Percentiles rank a stretch among this genome's conserved stretches.
phyloP scores from a whole-genome alignment of 2,888 invertebrate genomes.

The Chaitophorus viminalis region DNA sequence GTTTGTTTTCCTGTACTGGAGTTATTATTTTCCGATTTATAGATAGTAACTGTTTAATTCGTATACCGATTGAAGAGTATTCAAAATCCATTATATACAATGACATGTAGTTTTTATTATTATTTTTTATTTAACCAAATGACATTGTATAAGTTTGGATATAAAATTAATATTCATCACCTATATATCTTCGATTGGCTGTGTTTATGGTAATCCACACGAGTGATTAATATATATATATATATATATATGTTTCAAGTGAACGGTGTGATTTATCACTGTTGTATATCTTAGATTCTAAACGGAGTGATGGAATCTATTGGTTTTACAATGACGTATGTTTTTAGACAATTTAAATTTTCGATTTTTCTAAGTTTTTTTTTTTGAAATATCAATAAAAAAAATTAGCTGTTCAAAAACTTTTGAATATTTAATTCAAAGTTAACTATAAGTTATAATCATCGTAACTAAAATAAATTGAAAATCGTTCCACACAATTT shows the following conservation, averaged over 20 bases:
- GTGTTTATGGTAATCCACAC: not conserved
- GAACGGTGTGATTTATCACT: not conserved
- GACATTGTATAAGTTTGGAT: not conserved
- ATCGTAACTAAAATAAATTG: too few relatives aligned
- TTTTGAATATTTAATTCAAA: too few relatives aligned
- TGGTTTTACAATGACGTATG: too few relatives aligned
- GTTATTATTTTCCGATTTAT: too few relatives aligned
- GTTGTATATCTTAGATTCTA: too few relatives aligned
- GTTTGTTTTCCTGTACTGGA: not conserved
- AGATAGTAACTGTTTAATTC: not conserved
- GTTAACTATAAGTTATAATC: too few relatives aligned
- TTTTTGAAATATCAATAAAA: too few relatives aligned
- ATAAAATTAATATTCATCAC: not conserved
- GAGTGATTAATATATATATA: not conserved
- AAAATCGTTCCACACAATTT: too few relatives aligned
- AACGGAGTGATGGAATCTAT: too few relatives aligned
- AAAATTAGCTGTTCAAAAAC: too few relatives aligned
- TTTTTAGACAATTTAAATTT: too few relatives aligned
- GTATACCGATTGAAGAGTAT: not conserved
- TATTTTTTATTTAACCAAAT: not conserved
- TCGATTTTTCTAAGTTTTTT: too few relatives aligned
- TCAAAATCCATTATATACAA: not conserved
- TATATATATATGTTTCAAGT: not conserved
- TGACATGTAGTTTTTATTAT: not conserved
- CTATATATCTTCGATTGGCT: not conserved